Evolutionary conservation across 2,888 invertebrate genomes (phyloP), one percentile per base, ranked within the genome.

Genomic region (Torymus tubicola): DNA sequence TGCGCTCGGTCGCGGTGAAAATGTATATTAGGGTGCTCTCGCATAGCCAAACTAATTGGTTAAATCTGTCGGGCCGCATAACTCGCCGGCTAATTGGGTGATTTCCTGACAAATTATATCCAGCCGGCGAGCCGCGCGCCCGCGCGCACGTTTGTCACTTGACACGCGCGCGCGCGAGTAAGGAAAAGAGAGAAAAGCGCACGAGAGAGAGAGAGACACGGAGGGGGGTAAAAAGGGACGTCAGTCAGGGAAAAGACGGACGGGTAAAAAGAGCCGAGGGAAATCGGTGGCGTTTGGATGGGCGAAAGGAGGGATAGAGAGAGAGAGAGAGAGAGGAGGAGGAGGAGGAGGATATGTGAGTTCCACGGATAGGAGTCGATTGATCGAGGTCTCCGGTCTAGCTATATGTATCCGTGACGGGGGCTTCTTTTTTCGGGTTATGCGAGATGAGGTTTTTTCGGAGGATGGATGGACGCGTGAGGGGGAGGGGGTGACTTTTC

Each of bases 91-190:
- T 90, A 90, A 90, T 90, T 90, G 90, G 90, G 90, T 90, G 90
- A 90, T 90, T 90, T 89, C 89, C 90, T 90, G 90, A 90, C 90
- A 90, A 90, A 90, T 90, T 90, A 90, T 90, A 90, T 89, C 89
- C 87, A 89, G 88, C 88, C 73, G 63, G 18, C 67, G 31, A 24
- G 65, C 65, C 31, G 65, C 52, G 12, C 11, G 14, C 24, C n/a
- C n/a, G 87, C 87, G 88, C 88, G 88, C 88, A 87, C 89, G 90
- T 89, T 90, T 90, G 90, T 90, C 90, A 90, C 90, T 90, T 90
- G 89, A 90, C 89, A 89, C 90, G 84, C 86, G 85, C 85, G 85
- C 83, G 82, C n/a, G 67, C 24, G n/a, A 1, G 61, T 21, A 53
- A 24, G 21, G 72, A 67, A 73, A 42, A 50, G 60, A 78, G 70